Percentiles rank a stretch among this genome's conserved stretches.
phyloP scores from a whole-genome alignment of 30 jellyfish, hydroid and myxozoan species.

The Mastigias papua region DNA sequence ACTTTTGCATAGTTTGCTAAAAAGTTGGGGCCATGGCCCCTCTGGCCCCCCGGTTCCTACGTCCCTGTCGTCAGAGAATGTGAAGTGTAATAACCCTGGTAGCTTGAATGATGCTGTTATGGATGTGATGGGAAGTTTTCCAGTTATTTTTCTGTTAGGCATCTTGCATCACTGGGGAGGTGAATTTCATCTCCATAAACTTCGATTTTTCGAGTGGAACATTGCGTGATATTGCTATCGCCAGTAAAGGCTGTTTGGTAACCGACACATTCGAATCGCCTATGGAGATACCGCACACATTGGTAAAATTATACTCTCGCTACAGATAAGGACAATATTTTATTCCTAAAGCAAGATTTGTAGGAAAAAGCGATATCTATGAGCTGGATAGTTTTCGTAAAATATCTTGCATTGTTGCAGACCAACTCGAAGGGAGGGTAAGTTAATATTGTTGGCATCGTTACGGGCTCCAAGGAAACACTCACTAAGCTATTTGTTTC shows the following conservation, averaged over 20 bases:
- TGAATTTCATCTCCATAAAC: too few relatives aligned
- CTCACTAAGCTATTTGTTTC: constrained; percentile 31
- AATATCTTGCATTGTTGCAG: background rate
- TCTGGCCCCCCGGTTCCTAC: too few relatives aligned
- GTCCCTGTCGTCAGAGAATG: too few relatives aligned
- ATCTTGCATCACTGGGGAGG: too few relatives aligned
- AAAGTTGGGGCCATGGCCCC: too few relatives aligned
- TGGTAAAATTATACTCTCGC: background rate
- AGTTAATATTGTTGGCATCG: constrained; percentile 69
- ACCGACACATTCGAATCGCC: background rate
- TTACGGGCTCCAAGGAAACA: constrained; percentile 79
- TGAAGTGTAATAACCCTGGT: too few relatives aligned
- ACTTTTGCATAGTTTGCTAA: too few relatives aligned
- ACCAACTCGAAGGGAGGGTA: background rate
- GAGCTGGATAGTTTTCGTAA: background rate
- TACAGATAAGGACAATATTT: background rate
- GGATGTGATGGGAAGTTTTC: too few relatives aligned
- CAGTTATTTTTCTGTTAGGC: too few relatives aligned
- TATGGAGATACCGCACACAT: background rate
- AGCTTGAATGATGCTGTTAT: too few relatives aligned
- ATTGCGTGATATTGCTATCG: constrained; percentile 16
- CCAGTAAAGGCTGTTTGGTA: background rate
- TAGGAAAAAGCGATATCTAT: background rate
- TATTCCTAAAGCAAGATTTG: background rate
- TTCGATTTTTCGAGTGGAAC: background rate